Conservation (phyloP, 2,797 vertebrate species). For the Loriculus beryllinus region DNA sequence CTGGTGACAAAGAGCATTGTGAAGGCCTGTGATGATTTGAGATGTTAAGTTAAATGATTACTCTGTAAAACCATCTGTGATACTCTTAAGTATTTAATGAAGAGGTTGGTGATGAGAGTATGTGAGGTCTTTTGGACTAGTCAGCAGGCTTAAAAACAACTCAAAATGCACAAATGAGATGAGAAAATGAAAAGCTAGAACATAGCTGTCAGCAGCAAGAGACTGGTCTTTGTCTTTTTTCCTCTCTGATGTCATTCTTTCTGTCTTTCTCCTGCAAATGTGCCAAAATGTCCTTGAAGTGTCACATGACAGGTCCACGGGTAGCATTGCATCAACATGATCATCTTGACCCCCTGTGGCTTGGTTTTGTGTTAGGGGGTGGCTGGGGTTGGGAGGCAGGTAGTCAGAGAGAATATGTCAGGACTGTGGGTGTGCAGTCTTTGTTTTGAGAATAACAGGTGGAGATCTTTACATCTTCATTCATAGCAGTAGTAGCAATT, state of each 20-base stretch:
- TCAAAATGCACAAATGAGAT: not conserved
- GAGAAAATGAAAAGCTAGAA: not conserved
- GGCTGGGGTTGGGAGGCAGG: not conserved
- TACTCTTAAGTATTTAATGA: not conserved
- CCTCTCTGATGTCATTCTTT: not conserved
- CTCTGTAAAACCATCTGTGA: not conserved
- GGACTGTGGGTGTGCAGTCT: not conserved
- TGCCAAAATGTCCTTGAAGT: not conserved
- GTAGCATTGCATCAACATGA: accelerated
- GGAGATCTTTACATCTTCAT: not conserved
- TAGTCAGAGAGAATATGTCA: not conserved
- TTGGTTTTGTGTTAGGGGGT: not conserved
- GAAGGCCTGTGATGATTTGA: not conserved
- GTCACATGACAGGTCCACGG: not conserved
- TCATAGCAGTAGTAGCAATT: not conserved
- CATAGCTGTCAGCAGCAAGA: not conserved
- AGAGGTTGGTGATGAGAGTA: not conserved
- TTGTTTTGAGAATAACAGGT: not conserved
- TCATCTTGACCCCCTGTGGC: not conserved
- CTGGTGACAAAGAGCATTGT: not conserved
- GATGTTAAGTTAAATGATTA: not conserved
- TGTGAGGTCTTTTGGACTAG: not conserved
- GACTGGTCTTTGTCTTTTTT: not conserved
- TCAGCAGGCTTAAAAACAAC: not conserved
- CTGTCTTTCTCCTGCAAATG: not conserved